These are phyloP conservation scores for Perithous albicinctus DNA, from an alignment of 2,888 invertebrate genomes.

Conservation along the genomic window DNA sequence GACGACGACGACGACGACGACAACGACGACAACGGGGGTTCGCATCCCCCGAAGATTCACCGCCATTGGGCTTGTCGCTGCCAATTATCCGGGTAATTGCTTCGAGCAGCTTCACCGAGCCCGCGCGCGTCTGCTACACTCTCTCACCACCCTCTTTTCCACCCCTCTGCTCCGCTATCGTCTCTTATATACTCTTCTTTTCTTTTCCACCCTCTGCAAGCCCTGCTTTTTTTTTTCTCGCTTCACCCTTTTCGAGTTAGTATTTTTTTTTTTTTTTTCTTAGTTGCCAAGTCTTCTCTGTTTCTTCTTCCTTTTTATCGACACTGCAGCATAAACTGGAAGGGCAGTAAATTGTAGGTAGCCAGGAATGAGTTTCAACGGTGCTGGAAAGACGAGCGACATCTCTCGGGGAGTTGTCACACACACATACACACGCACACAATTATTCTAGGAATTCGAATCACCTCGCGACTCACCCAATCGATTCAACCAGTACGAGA, in stretches of 20 bases:
- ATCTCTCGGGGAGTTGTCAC: conserved; percentile 33
- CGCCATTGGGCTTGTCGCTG: conserved; percentile 66
- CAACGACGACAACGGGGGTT: conserved; percentile 52
- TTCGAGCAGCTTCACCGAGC: conserved; percentile 65
- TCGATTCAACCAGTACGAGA: conserved; percentile 41
- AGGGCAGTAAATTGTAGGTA: conserved; percentile 10
- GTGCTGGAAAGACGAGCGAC: conserved; percentile 30
- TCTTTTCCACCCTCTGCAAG: conserved; percentile 1
- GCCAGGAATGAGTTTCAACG: background rate
- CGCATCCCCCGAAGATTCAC: conserved; percentile 66
- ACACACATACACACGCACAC: too few species aligned
- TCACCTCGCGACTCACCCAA: conserved; percentile 22
- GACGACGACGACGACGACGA: conserved; percentile 19
- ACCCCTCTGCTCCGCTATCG: background rate
- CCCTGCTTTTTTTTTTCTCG: background rate
- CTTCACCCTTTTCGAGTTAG: background rate
- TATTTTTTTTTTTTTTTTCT: background rate
- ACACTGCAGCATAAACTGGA: background rate
- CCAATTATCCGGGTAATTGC: conserved; percentile 68
- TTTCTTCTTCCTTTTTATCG: conserved; percentile 22
- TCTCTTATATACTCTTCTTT: conserved; percentile 19
- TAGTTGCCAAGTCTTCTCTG: conserved; percentile 1
- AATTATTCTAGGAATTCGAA: conserved; percentile 47
- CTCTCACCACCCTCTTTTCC: conserved; percentile 31
- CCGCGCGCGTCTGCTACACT: conserved; percentile 45